Percentiles rank a stretch among this genome's conserved stretches.
Conservation (phyloP, 2,113 vertebrate genomes). For the Tragelaphus buxtoni region DNA sequence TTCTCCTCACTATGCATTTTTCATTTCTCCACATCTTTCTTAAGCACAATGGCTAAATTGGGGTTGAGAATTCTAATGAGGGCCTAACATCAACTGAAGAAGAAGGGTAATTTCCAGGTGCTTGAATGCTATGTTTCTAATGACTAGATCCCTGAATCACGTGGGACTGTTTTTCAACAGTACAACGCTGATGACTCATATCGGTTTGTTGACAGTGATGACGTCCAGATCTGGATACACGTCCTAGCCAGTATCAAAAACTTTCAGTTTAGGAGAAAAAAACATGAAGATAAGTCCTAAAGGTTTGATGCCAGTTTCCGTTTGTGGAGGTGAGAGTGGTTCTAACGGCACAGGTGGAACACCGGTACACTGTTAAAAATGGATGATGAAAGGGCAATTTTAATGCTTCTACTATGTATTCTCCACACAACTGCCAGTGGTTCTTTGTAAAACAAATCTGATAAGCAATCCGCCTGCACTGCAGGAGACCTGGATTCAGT, state of each 20-base stretch:
- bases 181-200: constrained; percentile 16
- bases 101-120: not conserved
- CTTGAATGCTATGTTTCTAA: not conserved
- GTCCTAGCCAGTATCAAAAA: not conserved
- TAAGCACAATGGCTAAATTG: not conserved
- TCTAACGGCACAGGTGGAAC: not conserved
- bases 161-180: not conserved
- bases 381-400: not conserved
- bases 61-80: constrained; percentile 4
- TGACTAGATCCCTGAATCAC: not conserved
- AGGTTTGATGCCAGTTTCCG: not conserved
- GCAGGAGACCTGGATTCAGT: not conserved
- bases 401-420: not conserved
- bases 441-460: not conserved
- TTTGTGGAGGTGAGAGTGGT: not conserved
- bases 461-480: not conserved
- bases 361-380: not conserved
- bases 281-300: not conserved
- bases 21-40: constrained; percentile 9
- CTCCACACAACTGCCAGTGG: not conserved
- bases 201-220: not conserved
- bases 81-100: not conserved
- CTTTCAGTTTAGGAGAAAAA: not conserved
- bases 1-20: not conserved
- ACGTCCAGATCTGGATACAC: not conserved